Percentiles rank a stretch among this genome's conserved stretches.
phyloP scores from a whole-genome alignment of 2,113 vertebrate genomes.

The Nansenia antarctica region DNA sequence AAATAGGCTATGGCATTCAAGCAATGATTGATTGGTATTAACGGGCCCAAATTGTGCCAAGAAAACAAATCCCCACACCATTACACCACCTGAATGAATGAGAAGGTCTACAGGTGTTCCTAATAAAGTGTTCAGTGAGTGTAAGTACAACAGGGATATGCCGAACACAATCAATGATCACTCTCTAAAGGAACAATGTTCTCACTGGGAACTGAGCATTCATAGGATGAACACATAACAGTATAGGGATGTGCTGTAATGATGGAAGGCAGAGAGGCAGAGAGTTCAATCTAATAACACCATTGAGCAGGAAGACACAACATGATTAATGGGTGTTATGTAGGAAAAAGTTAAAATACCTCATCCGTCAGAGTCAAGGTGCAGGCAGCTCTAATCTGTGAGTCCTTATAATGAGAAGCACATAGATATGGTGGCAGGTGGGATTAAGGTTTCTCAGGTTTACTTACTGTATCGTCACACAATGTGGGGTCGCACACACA shows the following conservation, averaged over 20 bases:
- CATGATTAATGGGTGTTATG: slow-evolving; percentile 40
- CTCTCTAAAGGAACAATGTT: too few species aligned
- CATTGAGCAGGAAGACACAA: slow-evolving; percentile 27
- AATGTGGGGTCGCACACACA: background rate
- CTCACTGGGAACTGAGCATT: too few species aligned
- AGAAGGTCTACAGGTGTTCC: too few species aligned
- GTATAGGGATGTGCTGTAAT: background rate
- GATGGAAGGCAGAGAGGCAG: background rate
- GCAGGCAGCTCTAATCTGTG: slow-evolving; percentile 4
- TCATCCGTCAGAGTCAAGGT: background rate
- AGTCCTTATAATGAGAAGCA: slow-evolving; percentile 35
- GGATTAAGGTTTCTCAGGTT: slow-evolving; percentile 38
- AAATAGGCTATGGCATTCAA: too few species aligned
- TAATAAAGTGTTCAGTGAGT: too few species aligned
- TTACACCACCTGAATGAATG: too few species aligned
- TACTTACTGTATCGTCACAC: slow-evolving; percentile 28
- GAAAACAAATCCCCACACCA: too few species aligned
- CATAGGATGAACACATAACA: background rate
- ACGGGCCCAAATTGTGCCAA: too few species aligned
- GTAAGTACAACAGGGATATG: too few species aligned
- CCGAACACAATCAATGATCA: too few species aligned
- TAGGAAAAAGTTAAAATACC: slow-evolving; percentile 15
- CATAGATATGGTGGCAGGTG: slow-evolving; percentile 20
- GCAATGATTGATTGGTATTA: too few species aligned
- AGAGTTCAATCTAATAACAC: slow-evolving; percentile 21